These are phyloP conservation scores for Sisor rabdophorus DNA, from an alignment of 2,113 vertebrate species.

Conservation along the genomic window DNA sequence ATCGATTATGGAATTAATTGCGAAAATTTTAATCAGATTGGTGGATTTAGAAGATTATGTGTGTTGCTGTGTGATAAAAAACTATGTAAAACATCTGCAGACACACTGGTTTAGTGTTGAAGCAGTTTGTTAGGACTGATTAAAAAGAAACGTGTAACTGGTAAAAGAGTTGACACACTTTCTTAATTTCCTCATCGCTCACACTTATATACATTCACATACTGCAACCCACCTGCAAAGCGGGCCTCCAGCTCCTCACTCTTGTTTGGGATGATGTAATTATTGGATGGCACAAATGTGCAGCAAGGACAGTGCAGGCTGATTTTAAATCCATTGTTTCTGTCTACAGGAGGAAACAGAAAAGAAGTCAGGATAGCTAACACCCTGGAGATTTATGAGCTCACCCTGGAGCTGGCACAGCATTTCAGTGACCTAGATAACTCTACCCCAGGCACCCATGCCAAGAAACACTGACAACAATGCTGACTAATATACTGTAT, in stretches of 20 bases:
- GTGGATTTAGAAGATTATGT: constrained; percentile 28
- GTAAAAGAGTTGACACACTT: neutral
- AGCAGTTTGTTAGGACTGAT: neutral
- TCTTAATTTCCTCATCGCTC: neutral
- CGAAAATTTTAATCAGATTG: constrained; percentile 6
- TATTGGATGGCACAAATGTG: constrained; percentile 91
- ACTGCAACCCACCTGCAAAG: constrained; percentile 82
- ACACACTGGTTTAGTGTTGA: constrained; percentile 12
- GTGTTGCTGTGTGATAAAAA: constrained; percentile 12
- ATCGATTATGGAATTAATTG: constrained; percentile 2
- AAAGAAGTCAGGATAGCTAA: constrained; percentile 8
- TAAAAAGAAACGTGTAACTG: constrained; percentile 14
- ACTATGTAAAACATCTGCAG: constrained; percentile 23
- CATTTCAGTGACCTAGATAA: constrained; percentile 9
- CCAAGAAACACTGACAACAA: constrained; percentile 1
- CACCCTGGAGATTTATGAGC: constrained; percentile 17
- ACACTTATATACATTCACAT: constrained; percentile 25
- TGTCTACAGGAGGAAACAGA: constrained; percentile 74
- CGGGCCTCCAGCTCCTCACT: constrained; percentile 92
- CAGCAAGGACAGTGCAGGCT: constrained; percentile 96
- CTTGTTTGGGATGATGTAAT: constrained; percentile 97
- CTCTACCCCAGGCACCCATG: constrained; percentile 17
- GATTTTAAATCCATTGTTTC: constrained; percentile 97
- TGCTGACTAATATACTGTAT: neutral
- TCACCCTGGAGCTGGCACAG: constrained; percentile 14